Percentiles rank a stretch among this genome's conserved stretches.
Evolutionary conservation across 2,888 invertebrate genomes (phyloP).

Genomic region (Rotaria socialis): DNA sequence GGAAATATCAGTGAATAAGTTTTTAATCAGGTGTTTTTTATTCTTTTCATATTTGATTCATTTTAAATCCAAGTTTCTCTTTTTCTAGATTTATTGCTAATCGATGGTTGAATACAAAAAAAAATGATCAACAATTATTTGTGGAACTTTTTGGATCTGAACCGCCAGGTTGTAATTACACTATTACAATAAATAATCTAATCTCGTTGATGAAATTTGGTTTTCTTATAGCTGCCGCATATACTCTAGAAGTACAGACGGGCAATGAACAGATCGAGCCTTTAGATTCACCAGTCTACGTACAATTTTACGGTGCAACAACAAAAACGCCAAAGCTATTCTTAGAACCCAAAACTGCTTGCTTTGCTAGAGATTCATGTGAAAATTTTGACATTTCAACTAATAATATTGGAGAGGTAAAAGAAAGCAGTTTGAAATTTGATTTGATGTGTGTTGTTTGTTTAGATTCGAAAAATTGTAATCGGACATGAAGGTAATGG

Average conservation of each 20-base stretch:
- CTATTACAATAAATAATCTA: no score
- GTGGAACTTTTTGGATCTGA: not conserved
- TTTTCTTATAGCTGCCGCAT: not conserved
- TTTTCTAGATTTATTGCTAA: not conserved
- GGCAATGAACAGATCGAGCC: conserved; percentile 1
- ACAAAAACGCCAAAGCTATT: not conserved
- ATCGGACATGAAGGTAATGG: conserved; percentile 2
- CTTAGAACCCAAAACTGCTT: not conserved
- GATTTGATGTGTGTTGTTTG: no score
- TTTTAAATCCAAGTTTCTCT: not conserved
- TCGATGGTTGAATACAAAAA: not conserved
- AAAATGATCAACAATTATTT: not conserved
- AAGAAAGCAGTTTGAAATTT: no score
- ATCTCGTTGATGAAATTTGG: no score
- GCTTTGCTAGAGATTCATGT: not conserved
- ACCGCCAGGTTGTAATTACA: not conserved
- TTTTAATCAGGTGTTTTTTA: not conserved
- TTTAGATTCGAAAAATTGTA: not conserved
- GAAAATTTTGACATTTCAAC: not conserved
- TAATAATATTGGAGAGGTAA: conserved; percentile 23
- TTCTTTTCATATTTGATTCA: not conserved
- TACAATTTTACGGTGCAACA: not conserved
- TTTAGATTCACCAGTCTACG: not conserved
- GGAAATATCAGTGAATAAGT: not conserved
- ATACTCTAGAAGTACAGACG: not conserved